Evolutionary conservation across 2,888 invertebrate genomes (phyloP).

Genomic region (Sussaba pulchella): DNA sequence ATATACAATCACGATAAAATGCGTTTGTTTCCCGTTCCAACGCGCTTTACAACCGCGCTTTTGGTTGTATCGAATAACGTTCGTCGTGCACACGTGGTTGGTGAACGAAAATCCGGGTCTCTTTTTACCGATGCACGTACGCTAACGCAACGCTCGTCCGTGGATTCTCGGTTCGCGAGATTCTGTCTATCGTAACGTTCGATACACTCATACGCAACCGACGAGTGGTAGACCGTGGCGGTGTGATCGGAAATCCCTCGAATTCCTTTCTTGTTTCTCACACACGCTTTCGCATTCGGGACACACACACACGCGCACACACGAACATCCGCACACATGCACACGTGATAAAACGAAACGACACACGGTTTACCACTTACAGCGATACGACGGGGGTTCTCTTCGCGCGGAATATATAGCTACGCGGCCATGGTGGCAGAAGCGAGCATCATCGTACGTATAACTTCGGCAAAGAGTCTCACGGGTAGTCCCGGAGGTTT

Average conservation of each 20-base stretch:
- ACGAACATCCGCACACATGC: too few relatives aligned
- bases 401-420: constrained; percentile 2
- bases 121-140: too few relatives aligned
- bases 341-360: constrained; percentile 12
- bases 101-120: too few relatives aligned
- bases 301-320: too few relatives aligned
- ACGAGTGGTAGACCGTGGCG: constrained; percentile 4
- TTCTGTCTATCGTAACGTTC: not conserved
- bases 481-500: constrained; percentile 37
- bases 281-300: constrained; percentile 16
- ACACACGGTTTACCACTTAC: not conserved
- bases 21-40: not conserved
- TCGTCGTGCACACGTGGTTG: not conserved
- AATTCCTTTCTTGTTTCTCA: constrained; percentile 66
- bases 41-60: too few relatives aligned
- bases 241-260: constrained; percentile 62
- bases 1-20: not conserved
- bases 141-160: too few relatives aligned
- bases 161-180: not conserved
- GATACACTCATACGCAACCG: not conserved
- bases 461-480: constrained; percentile 1
- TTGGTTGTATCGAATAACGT: not conserved
- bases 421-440: too few relatives aligned
- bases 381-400: not conserved
- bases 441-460: constrained; percentile 6